Percentiles rank a stretch among this genome's conserved stretches.
phyloP scores from a whole-genome alignment of 2,113 vertebrate species.

The Brienomyrus brachyistius region DNA sequence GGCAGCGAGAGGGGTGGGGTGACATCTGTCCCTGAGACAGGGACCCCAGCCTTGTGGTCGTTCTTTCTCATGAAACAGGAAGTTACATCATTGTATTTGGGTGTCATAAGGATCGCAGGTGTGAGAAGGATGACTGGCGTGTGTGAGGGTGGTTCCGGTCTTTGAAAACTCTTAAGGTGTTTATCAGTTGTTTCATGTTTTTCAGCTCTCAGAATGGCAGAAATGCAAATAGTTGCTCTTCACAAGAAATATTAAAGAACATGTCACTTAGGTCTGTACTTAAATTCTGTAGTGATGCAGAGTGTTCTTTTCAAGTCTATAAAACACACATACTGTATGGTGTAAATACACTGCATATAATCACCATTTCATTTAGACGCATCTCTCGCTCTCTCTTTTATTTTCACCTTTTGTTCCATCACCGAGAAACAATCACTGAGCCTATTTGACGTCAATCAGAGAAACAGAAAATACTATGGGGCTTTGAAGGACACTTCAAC shows the following conservation, averaged over 20 bases:
- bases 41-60: not conserved
- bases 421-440: not conserved
- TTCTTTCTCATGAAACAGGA: not conserved
- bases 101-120: not conserved
- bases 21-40: not conserved
- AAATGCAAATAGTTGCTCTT: conserved; percentile 45
- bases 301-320: not conserved
- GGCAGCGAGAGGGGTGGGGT: not conserved
- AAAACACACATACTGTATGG: not conserved
- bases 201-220: conserved; percentile 35
- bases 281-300: not conserved
- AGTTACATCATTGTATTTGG: not conserved
- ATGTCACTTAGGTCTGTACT: not conserved
- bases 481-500: not conserved
- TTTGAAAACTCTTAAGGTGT: conserved; percentile 33
- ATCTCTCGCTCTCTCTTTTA: not conserved
- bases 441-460: not conserved
- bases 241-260: conserved; percentile 42
- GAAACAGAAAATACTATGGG: not conserved
- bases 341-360: not conserved
- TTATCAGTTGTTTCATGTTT: conserved; percentile 29
- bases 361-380: not conserved
- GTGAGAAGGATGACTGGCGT: not conserved
- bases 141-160: not conserved
- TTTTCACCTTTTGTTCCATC: not conserved